Base-by-base conservation (phyloP, 2,113 vertebrate species). In the Strix aluco region DNA sequence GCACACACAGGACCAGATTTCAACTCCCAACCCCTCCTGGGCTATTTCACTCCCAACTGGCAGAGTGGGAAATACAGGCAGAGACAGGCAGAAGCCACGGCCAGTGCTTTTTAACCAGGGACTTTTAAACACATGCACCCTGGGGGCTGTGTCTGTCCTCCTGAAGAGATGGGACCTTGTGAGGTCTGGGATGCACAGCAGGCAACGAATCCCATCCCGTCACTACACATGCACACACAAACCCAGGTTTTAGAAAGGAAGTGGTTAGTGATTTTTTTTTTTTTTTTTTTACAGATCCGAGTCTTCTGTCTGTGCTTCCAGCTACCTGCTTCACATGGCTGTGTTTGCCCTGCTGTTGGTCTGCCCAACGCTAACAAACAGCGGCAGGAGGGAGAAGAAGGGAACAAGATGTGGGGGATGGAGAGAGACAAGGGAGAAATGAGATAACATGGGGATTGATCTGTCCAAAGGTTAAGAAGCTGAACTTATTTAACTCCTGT, bases 381-480 rank as follows among this genome's bases (percentile, higher is more conserved):
- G 66, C 2, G 1, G 1, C 25, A 1, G 47, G 73, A 67, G 73
- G 67, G 58, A 73, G 34, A 29, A 69, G 46, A 47, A 38, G 22
- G 90, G 51, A 79, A 21, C 7, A 18, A 67, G 62, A 72, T 6
- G 2, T 4, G 26, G 42, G 25, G 44, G 36, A 70, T n/a, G 26
- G 63, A 58, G 65, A 15, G 66, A 84, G 81, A 65, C 47, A 5
- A 34, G 47, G 52, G 58, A 88, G 69, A 75, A 84, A 61, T 5
- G 59, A 66, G 96, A 84, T 61, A 83, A 80, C 34, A 3, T 0
- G 0, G 11, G 23, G 44, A 95, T 57, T 73, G 85, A 81, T 88
- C 74, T 1, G 40, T 78, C 66, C 96, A 87, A 91, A 95, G 96
- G 96, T 95, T 79, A 86, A 77, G 82, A 42, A 71, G 57, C 70